Evolutionary conservation across 2,888 invertebrate genomes (phyloP), one percentile per base, ranked within the genome.

Genomic region (Onchidella celtica): DNA sequence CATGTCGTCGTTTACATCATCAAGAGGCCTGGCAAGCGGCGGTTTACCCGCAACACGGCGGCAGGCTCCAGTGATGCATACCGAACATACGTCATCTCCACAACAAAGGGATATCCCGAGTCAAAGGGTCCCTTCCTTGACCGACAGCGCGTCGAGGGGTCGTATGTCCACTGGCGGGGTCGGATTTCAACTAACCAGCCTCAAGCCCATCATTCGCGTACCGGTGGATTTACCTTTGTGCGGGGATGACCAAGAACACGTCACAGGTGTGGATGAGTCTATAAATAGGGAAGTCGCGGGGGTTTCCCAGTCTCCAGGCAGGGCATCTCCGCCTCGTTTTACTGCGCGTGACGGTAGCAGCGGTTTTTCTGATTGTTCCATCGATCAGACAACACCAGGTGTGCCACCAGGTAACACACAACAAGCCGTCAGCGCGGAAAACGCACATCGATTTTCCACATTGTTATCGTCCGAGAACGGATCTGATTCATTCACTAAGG

Each of bases 221-320:
- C 68, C 77, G 1, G 68, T 77, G 77, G 77, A 68, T 27, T 9
- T 77, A 21, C 77, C 77, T 29, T 24, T 68, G 65, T 14, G 36
- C 27, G 75, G 65, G 1, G 75, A 75, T 32, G 72, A 29, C 66
- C 2, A 14, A 9, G 66, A 72, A 27, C 11, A 66, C 14, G 21
- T 24, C 29, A 17, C 59, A 34, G 65, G 21, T 32, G 11, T 29
- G 17, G 75, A 75, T 32, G 6, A 32, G n/a, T 21, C 4, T 17
- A 65, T 38, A 9, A 27, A 3, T 65, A 40, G 55, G 14, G 61
- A 63, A 74, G 36, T 29, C 55, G 24, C 36, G 11, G 40, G 21
- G 29, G 21, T 61, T 61, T 61, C 61, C 61, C 61, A 24, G n/a
- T n/a, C 61, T 61, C 27, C 4, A 6, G 4, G 9, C 61, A 6